Percentiles rank a stretch among this genome's conserved stretches.
These are phyloP conservation scores for Pyrrhia umbra DNA, from an alignment of 2,888 invertebrate species.

Conservation along the genomic window DNA sequence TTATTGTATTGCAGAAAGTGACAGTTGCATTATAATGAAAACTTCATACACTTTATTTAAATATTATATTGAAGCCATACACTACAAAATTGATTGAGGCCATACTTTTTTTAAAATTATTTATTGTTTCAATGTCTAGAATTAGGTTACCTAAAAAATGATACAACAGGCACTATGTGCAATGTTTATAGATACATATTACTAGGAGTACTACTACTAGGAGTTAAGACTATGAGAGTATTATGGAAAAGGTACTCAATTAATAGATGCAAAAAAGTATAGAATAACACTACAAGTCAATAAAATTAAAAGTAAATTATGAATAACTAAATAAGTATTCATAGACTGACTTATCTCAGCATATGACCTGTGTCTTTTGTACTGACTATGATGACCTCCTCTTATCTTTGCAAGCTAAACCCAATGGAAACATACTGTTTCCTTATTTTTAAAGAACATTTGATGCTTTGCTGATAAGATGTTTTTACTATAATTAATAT, in stretches of 20 bases:
- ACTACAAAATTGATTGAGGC: too few species aligned
- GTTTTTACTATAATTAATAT: slow-evolving; percentile 27
- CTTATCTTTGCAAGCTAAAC: slow-evolving; percentile 84
- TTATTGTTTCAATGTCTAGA: too few species aligned
- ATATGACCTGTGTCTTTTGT: slow-evolving; percentile 86
- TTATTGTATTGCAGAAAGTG: too few species aligned
- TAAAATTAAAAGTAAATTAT: slow-evolving; percentile 65
- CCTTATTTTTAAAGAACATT: slow-evolving; percentile 74
- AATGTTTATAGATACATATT: too few species aligned
- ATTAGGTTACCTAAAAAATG: too few species aligned
- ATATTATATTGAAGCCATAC: too few species aligned
- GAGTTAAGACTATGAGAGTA: too few species aligned
- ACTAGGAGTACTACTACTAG: neutral
- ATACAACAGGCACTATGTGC: too few species aligned
- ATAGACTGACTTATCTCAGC: slow-evolving; percentile 83
- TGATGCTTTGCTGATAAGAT: slow-evolving; percentile 59
- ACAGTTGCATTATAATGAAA: too few species aligned
- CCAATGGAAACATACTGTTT: slow-evolving; percentile 84
- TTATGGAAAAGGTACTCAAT: too few species aligned
- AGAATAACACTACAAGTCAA: slow-evolving; percentile 28
- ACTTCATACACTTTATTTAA: too few species aligned
- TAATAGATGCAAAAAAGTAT: slow-evolving; percentile 5
- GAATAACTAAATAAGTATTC: slow-evolving; percentile 75
- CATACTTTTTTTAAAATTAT: too few species aligned
- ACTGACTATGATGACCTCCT: slow-evolving; percentile 83